Percentiles rank a stretch among this genome's conserved stretches.
phyloP scores from a whole-genome alignment of 2,888 invertebrate genomes.

The Melanostoma scalare region DNA sequence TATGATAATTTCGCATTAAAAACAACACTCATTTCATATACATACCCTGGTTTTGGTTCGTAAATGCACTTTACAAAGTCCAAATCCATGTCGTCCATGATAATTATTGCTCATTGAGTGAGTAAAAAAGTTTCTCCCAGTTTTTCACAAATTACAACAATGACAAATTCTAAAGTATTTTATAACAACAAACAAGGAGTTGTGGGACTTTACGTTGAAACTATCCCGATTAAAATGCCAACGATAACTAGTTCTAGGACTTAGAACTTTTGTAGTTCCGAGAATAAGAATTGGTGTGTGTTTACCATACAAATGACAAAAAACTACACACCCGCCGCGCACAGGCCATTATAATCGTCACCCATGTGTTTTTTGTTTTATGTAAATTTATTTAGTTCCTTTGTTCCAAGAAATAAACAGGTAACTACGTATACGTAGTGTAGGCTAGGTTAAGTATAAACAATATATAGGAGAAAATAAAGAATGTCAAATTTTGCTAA shows the following conservation, averaged over 20 bases:
- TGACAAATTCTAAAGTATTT: constrained; percentile 9
- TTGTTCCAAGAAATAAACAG: constrained; percentile 1
- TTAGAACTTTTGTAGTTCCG: constrained; percentile 46
- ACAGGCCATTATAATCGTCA: constrained; percentile 49
- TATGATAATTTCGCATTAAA: too few species aligned
- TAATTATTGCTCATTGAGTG: background rate
- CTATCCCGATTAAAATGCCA: constrained; percentile 54
- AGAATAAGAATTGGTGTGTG: constrained; percentile 34
- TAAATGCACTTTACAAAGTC: constrained; percentile 73
- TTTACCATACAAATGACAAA: constrained; percentile 42
- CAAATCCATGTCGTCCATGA: constrained; percentile 67
- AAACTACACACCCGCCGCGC: constrained; percentile 36
- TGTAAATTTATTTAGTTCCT: constrained; percentile 25
- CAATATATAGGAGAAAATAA: background rate
- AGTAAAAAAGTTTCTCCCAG: constrained; percentile 30
- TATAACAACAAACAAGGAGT: background rate
- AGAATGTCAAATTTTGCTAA: constrained; percentile 43
- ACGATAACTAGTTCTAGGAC: constrained; percentile 62
- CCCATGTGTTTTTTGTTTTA: constrained; percentile 55
- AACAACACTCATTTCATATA: background rate
- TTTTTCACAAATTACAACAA: constrained; percentile 24
- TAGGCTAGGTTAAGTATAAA: background rate
- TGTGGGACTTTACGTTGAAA: constrained; percentile 42
- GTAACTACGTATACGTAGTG: background rate
- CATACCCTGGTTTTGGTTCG: constrained; percentile 56